Base-by-base conservation (phyloP, 1,140 invertebrate species). In the Ooceraea biroi region DNA sequence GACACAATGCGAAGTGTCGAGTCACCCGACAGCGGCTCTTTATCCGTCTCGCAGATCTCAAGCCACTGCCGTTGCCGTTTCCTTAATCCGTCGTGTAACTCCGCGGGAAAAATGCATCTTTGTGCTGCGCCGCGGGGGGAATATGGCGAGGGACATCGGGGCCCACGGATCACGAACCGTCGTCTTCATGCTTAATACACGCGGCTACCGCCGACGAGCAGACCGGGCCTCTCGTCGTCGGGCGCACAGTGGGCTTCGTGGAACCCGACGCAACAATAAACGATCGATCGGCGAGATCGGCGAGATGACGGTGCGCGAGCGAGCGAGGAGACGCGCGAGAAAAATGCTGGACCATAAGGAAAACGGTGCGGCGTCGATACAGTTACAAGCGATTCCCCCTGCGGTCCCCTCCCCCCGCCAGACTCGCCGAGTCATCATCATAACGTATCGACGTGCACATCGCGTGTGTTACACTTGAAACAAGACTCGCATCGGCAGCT, bases 81-180 rank as follows among this genome's bases (percentile, higher is more conserved):
- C 87, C 63, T 87, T 88, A 89, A 90, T 88, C 84, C 88, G n/a
- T 72, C 52, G 36, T 69, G 46, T 65, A 83, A 68, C 30, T 46
- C 55, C 46, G 73, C 17, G 86, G 61, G 69, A 88, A 86, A 76
- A 86, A 86, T 61, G 12, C 48, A 65, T 57, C 71, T 88, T 86
- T 86, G 77, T 85, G 77, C 19, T 0, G 58, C 48, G 71, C 65
- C 77, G 73, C 48, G 44, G 5, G 25, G 19, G 61, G 41, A 72
- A 48, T 50, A 27, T 19, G 57, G 46, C 44, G 30, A 7, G 36
- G 36, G 36, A 7, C 36, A 36, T n/a, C n/a, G n/a, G 36, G 36
- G 36, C 36, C 36, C 36, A 7, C 36, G 36, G 71, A 50, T 63
- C 48, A 65, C 36, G 5, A n/a, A 36, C 27, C 48, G 83, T 69